Base-by-base conservation (phyloP, 2,113 vertebrate species). In the Formicarius rufipectus region DNA sequence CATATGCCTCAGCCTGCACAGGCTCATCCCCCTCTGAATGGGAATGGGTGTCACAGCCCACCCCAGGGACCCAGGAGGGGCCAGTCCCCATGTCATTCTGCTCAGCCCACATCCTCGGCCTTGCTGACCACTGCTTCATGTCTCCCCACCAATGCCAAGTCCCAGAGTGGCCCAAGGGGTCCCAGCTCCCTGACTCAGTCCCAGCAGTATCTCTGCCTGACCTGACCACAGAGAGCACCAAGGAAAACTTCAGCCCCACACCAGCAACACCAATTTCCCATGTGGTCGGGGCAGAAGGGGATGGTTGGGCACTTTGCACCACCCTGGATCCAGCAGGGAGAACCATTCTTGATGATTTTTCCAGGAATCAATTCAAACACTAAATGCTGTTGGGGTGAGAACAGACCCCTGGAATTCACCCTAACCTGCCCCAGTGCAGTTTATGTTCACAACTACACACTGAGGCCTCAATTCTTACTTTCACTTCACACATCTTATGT, bases 141-240 rank as follows among this genome's bases (percentile, higher is more conserved):
- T 40, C 58, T 44, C 44, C 53, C 42, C 0, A 0, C 56, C 14
- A 2, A 4, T 1, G 0, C 17, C 0, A 4, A 16, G 66, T 35
- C 19, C 12, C 30, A 31, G 58, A 2, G 6, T 6, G 30, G 35
- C 8, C 37, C 9, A 5, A 78, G 10, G 37, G 47, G 14, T 79
- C 37, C 49, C 5, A 3, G 33, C 25, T 64, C 39, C 49, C 62
- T 31, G 49, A 18, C 11, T 10, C 27, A 77, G 39, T 27, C 14
- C 16, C 69, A 75, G 45, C 4, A 31, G 30, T 22, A 9, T 14
- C 30, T 30, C 56, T 56, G 63, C 72, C 35, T 71, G 88, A 56
- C 1, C 22, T 23, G 58, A 53, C 55, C 49, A 5, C 80, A 58
- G 50, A 22, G 14, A 17, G 12, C 22, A 22, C 27, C 12, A 47